Evolutionary conservation across 2,113 vertebrate species (phyloP).

Genomic region (Corythornis madagascariensis): DNA sequence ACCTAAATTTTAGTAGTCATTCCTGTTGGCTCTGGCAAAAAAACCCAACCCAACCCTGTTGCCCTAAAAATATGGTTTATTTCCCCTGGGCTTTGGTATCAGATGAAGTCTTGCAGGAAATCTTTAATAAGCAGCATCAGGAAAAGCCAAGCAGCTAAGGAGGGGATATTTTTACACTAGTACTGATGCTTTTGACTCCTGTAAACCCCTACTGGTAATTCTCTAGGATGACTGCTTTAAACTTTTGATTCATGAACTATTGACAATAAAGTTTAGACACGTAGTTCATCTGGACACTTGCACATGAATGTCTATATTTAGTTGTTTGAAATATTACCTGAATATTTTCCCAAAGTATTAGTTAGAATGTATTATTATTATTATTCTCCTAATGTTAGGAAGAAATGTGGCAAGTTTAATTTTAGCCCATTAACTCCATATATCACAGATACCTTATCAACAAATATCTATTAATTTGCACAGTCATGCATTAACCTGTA

Average conservation of each 20-base stretch:
- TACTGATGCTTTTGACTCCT: neutral
- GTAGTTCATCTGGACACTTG: neutral
- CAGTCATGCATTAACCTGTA: slow-evolving; percentile 3
- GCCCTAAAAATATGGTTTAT: neutral
- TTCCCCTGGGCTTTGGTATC: neutral
- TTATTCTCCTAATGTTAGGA: neutral
- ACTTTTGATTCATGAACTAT: neutral
- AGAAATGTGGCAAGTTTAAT: neutral
- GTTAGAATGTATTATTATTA: neutral
- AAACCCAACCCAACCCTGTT: neutral
- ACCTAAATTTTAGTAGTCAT: neutral
- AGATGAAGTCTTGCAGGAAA: neutral
- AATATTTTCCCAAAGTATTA: neutral
- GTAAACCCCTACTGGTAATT: neutral
- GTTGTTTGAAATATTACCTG: neutral
- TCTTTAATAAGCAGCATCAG: neutral
- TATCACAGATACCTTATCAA: slow-evolving; percentile 19
- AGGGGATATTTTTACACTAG: neutral
- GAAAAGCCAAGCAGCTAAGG: neutral
- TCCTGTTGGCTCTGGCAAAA: neutral
- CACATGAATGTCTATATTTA: neutral
- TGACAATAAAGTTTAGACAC: neutral
- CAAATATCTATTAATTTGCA: slow-evolving; percentile 40
- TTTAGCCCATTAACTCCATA: neutral
- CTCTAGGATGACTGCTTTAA: neutral